phyloP scores from a whole-genome alignment of 2,888 invertebrate genomes.

The Bembecia ichneumoniformis region DNA sequence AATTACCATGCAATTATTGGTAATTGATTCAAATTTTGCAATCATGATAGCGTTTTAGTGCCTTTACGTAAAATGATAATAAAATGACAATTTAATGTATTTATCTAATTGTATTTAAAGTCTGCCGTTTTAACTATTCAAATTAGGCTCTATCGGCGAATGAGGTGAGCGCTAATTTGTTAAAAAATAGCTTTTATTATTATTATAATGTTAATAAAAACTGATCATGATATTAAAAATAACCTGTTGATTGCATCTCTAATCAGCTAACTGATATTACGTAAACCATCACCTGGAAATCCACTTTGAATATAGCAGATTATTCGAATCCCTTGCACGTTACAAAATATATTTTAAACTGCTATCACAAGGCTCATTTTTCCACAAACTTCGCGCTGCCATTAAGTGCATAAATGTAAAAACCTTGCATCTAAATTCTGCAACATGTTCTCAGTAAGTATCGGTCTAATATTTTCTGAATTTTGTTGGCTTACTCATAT shows the following conservation, averaged over 20 bases:
- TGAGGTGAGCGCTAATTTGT: too few species aligned
- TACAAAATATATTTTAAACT: background rate
- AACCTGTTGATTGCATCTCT: conserved; percentile 10
- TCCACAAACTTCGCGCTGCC: background rate
- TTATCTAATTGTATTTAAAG: too few species aligned
- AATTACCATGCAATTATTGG: too few species aligned
- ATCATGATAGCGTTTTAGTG: too few species aligned
- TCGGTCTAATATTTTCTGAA: background rate
- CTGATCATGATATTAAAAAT: background rate
- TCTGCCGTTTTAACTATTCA: too few species aligned
- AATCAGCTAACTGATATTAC: conserved; percentile 10
- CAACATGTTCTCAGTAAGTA: background rate
- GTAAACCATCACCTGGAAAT: background rate
- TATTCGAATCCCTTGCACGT: background rate
- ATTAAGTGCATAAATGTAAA: background rate
- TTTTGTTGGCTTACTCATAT: background rate
- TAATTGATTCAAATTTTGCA: too few species aligned
- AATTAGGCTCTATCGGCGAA: too few species aligned
- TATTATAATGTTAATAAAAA: too few species aligned
- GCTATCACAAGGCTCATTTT: background rate
- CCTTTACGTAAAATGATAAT: too few species aligned
- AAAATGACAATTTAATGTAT: too few species aligned
- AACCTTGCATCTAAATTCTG: background rate
- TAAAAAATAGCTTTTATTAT: too few species aligned
- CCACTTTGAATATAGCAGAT: background rate